Evolutionary conservation across 2,888 invertebrate species (phyloP).

Genomic region (Synanthedon formicaeformis): DNA sequence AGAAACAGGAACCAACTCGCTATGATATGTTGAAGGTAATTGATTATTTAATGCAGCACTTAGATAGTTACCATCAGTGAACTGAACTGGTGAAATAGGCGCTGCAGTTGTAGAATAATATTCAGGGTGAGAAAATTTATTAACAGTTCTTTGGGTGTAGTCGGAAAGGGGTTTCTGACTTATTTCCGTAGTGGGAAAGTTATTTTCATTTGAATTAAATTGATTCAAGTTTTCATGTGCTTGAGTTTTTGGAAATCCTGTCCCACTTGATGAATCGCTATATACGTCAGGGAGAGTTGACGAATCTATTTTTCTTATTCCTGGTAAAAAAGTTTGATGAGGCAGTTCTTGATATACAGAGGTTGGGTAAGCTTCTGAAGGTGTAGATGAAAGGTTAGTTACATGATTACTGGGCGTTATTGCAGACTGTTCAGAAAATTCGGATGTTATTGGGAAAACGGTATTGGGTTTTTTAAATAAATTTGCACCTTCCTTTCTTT

Average conservation of each 20-base stretch:
- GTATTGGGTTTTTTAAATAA: neutral
- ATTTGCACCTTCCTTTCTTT: neutral
- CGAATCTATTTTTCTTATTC: neutral
- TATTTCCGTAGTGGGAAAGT: neutral
- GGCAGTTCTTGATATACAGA: neutral
- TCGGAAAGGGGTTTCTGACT: neutral
- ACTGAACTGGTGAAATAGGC: constrained; percentile 1
- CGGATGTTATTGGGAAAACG: neutral
- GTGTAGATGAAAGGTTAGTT: neutral
- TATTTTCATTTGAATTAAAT: neutral
- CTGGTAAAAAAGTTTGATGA: neutral
- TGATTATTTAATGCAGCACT: neutral
- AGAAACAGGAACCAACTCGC: neutral
- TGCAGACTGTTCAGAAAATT: neutral
- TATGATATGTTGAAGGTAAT: neutral
- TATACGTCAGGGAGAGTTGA: neutral
- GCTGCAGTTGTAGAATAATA: constrained; percentile 1
- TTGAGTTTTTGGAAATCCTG: too few species aligned
- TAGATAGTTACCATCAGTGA: neutral
- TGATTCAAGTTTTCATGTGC: too few species aligned
- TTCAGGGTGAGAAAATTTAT: neutral
- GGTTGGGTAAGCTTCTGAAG: neutral
- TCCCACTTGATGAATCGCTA: neutral
- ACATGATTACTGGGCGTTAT: neutral
- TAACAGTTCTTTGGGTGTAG: neutral